Evolutionary conservation across 2,888 invertebrate species (phyloP), one percentile per base, ranked within the genome.

Genomic region (Apocheima hispidaria): DNA sequence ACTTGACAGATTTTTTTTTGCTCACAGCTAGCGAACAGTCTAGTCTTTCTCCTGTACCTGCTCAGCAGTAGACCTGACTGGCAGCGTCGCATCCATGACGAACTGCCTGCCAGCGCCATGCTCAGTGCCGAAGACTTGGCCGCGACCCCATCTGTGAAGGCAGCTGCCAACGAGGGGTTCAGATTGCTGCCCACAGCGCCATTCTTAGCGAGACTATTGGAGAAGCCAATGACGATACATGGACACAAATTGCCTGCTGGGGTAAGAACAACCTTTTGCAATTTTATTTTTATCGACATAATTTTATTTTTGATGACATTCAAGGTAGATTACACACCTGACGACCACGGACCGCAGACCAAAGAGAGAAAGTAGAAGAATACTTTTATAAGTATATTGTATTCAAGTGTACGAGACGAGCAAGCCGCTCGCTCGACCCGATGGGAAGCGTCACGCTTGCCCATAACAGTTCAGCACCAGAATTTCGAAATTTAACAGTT

Each of bases 91-190:
- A 94, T 98, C 46, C 93, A 94, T 14, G 91, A 94, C 0, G 96
- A 97, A 75, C 90, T 96, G 4, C 93, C 94, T 1, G 86, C 93
- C 3, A 92, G 94, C 61, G 94, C 94, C 12, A 90, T 92, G 26
- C 87, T 95, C 41, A 90, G 92, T 4, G 92, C 94, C 14, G 94
- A 94, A 48, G 93, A 94, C 50, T 82, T 96, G 10, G 90, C 94
- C 0, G 93, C 94, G 20, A 95, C 96, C n/a, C 93, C 94, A n/a
- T 96, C 96, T 66, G 93, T 97, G 12, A 95, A 95, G 65, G 97
- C 97, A 0, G 97, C 97, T 64, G 94, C 96, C 28, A 94, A 93
- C 59, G 98, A 98, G 87, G 94, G 96, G 0, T 97, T 96, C 78
- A 90, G 96, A 78, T 81, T 96, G 55, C 82, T 95, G 40, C 97